A percentile compares a stretch with the other conserved stretches of the same genome.
These are phyloP conservation scores for Doryteuthis pealeii DNA, from an alignment of 1,140 invertebrate genomes.

Conservation along the genomic window DNA sequence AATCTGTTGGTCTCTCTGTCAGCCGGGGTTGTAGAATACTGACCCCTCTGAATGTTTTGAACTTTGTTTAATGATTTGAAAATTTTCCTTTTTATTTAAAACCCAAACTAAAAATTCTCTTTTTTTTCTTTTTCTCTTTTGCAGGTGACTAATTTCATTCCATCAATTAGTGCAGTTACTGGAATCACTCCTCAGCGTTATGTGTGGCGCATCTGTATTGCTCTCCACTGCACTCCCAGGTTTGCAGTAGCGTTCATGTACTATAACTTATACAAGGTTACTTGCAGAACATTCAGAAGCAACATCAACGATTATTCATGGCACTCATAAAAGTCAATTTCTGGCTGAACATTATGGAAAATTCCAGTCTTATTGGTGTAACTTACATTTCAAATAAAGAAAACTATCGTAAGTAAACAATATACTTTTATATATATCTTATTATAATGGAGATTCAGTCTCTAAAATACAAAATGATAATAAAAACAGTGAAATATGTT, in stretches of 20 bases:
- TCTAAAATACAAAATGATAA: background rate
- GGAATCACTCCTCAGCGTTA: constrained; percentile 89
- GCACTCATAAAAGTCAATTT: constrained; percentile 74
- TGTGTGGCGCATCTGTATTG: constrained; percentile 87
- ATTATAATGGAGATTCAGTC: too few species aligned
- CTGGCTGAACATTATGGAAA: constrained; percentile 82
- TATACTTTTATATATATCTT: too few species aligned
- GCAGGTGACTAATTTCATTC: constrained; percentile 83
- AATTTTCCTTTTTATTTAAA: too few species aligned
- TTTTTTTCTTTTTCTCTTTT: background rate
- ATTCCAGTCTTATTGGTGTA: constrained; percentile 80
- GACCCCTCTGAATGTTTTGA: too few species aligned
- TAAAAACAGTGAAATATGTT: too few species aligned
- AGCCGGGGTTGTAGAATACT: too few species aligned
- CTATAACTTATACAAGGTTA: constrained; percentile 67
- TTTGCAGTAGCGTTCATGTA: constrained; percentile 77
- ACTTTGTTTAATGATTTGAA: too few species aligned
- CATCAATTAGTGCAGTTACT: constrained; percentile 92
- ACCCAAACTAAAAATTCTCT: too few species aligned
- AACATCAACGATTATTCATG: constrained; percentile 61
- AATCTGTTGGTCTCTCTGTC: too few species aligned
- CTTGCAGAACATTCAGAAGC: constrained; percentile 37
- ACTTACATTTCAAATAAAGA: constrained; percentile 91
- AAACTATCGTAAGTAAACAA: constrained; percentile 84
- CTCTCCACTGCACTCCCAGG: constrained; percentile 85